A percentile compares a stretch with the other conserved stretches of the same genome.
These are phyloP conservation scores for Dendrolimus pini DNA, from an alignment of 2,888 invertebrate species.

Conservation along the genomic window DNA sequence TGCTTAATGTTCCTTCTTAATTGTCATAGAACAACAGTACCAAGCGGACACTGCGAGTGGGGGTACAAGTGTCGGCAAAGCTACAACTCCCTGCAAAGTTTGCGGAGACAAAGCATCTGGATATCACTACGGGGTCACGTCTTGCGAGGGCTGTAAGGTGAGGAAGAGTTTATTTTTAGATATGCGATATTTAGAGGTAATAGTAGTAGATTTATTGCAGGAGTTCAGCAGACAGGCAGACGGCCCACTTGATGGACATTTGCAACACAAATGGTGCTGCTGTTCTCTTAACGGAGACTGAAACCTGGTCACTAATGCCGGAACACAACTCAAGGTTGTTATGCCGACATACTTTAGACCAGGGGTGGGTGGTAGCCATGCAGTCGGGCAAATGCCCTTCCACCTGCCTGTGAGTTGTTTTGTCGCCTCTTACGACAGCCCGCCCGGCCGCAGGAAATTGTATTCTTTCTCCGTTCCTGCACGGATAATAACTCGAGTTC, in stretches of 20 bases:
- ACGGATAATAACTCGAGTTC: not conserved
- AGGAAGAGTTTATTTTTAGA: slow-evolving; percentile 1
- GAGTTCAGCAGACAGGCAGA: not conserved
- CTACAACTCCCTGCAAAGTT: slow-evolving; percentile 95
- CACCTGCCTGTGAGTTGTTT: not conserved
- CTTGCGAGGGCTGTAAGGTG: slow-evolving; percentile 99
- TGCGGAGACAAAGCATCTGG: slow-evolving; percentile 97
- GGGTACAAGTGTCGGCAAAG: slow-evolving; percentile 81
- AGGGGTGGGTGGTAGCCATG: not conserved
- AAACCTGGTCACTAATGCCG: not conserved
- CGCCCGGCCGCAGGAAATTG: not conserved
- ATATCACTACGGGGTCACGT: slow-evolving; percentile 98
- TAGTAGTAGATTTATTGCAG: not conserved
- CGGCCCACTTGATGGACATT: not conserved
- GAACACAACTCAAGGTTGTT: not conserved
- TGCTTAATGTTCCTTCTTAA: too few species aligned
- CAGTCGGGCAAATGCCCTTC: too few species aligned
- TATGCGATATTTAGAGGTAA: too few species aligned
- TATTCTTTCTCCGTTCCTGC: not conserved
- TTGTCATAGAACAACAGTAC: slow-evolving; percentile 42
- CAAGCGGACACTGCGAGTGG: slow-evolving; percentile 88
- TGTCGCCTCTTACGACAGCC: not conserved
- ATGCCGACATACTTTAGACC: not conserved
- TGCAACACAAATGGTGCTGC: not conserved
- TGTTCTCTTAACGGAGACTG: not conserved